phyloP scores from a whole-genome alignment of 2,888 invertebrate species.

The Penaeus monodon region DNA sequence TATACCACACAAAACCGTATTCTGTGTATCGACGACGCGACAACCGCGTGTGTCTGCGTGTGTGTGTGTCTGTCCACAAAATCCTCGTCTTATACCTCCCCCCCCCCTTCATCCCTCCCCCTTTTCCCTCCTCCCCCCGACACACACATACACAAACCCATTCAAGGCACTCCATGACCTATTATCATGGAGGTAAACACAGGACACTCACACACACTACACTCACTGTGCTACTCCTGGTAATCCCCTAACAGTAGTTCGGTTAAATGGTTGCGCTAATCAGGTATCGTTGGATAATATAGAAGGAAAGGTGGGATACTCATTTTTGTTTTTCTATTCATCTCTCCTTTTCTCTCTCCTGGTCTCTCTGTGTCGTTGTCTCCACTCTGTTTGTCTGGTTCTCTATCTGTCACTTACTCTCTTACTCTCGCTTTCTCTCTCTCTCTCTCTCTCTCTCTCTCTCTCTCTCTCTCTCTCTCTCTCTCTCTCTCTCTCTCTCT shows the following conservation, averaged over 20 bases:
- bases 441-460: conserved; percentile 22
- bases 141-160: no score
- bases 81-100: neutral
- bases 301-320: no score
- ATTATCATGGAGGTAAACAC: no score
- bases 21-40: neutral
- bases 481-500: no score
- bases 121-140: neutral
- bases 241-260: no score
- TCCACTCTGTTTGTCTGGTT: neutral
- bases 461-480: conserved; percentile 12
- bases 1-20: no score
- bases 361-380: neutral
- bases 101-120: neutral
- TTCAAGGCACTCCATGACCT: no score
- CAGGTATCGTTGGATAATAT: no score
- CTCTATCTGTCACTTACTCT: neutral
- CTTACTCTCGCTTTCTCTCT: conserved; percentile 13
- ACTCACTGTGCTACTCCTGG: no score
- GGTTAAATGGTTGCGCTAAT: neutral
- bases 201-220: no score
- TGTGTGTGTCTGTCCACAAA: conserved; percentile 3
- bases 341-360: neutral
- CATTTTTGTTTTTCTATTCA: neutral
- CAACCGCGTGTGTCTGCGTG: neutral